Conservation (phyloP, 2,113 vertebrate genomes). For the Typhlomys cinereus region DNA sequence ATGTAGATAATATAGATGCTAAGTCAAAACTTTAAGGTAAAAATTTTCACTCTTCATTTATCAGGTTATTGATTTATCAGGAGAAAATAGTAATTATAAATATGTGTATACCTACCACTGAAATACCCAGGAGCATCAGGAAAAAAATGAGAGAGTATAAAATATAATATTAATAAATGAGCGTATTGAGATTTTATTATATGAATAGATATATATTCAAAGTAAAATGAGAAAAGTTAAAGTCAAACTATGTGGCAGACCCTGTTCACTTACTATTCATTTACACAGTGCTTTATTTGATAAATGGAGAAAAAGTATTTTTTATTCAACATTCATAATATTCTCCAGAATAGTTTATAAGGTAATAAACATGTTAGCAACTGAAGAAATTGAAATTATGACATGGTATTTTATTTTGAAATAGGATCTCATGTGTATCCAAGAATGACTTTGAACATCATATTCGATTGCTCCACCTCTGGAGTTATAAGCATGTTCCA, state of each 20-base stretch:
- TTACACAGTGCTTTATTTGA: not conserved
- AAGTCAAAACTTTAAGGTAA: not conserved
- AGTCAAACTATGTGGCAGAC: not conserved
- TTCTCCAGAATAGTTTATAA: not conserved
- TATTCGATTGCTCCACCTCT: not conserved
- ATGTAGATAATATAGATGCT: not conserved
- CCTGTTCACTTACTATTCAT: not conserved
- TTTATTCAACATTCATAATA: not conserved
- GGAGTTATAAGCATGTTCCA: not conserved
- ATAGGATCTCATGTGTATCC: not conserved
- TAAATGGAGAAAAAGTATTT: not conserved
- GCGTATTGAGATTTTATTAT: not conserved
- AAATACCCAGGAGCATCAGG: not conserved
- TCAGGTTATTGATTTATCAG: not conserved
- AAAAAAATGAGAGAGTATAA: not conserved
- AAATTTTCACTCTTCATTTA: not conserved
- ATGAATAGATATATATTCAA: not conserved
- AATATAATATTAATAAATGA: not conserved
- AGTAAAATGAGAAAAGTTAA: not conserved
- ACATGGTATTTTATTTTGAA: not conserved
- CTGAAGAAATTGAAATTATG: not conserved
- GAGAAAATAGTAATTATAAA: not conserved
- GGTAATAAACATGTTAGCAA: not conserved
- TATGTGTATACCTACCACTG: not conserved
- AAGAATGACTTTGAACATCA: not conserved